Evolutionary conservation across 2,888 invertebrate genomes (phyloP), one percentile per base, ranked within the genome.

Genomic region (Temnothorax unifasciatus): DNA sequence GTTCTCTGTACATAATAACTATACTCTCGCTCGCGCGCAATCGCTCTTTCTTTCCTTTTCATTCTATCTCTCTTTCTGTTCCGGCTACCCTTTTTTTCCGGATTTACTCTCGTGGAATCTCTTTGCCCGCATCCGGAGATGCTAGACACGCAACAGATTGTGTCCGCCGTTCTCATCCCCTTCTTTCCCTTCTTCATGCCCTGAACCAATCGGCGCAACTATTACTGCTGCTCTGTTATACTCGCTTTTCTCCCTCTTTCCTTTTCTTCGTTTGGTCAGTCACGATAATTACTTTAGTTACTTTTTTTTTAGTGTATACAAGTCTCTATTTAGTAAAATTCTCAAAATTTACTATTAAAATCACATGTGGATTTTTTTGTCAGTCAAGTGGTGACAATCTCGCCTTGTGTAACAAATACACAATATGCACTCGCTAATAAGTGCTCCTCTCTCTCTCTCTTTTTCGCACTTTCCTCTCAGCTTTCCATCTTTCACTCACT

Each of bases 271-370:
- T 94, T 93, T 94, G 93, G 93, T 94, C 93, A 54, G 93, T 93
- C 93, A 92, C 93, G 92, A 92, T 93, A 93, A 93, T 90, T 92
- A 92, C 47, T 81, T 93, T 93, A 92, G 89, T 92, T 93, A 68
- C 66, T 91, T 90, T 68, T 73, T 41, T 76, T 77, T 91, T 92
- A 92, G 77, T 77, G 91, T 92, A 77, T 77, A 93, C 92, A 93
- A 93, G 92, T 93, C 92, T 93, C 92, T 93, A 93, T 92, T 92
- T 92, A 93, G 93, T 93, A 94, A 94, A 93, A 93, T 93, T 89
- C 87, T 94, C 93, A 92, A 94, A 94, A 94, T 94, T 94, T 92
- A 93, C 93, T 94, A 93, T 92, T 92, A 88, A 77, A 92, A 94
- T 94, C 94, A 94, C 94, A 94, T 93, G 91, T 93, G 93, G 79